Evolutionary conservation across 1,140 invertebrate genomes (phyloP), one percentile per base, ranked within the genome.

Genomic region (Scaptomyza pallida): DNA sequence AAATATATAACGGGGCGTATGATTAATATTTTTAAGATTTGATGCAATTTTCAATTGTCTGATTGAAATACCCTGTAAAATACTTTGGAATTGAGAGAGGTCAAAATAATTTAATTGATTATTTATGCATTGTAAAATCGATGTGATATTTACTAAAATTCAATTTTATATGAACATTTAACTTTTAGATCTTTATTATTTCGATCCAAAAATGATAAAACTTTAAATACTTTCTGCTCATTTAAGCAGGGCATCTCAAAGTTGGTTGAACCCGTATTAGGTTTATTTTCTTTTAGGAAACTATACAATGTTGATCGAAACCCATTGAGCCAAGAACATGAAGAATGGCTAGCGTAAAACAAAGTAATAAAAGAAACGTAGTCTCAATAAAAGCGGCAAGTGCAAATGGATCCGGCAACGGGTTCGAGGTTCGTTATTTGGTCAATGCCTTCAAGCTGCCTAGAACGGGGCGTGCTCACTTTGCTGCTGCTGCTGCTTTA

Each of bases 381-480:
- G 41, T 57, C 13, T 55, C 15, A 48, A 64, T 55, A 64, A 52
- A 43, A 19, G 17, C 15, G 56, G 41, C 69, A 78, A 78, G 75
- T 78, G 64, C 59, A 57, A 65, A 51, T 48, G 43, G 78, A 56
- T 71, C 45, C 41, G 41, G 54, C 57, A 62, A 75, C 41, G 44
- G 16, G 26, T 54, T 48, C 57, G 51, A 35, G 67, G 60, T 75
- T 81, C 81, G 70, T 86, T 86, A 81, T 63, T 80, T 86, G 81
- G 81, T 86, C 81, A 86, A 78, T 86, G 81, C 69, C 81, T 76
- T 76, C 16, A 17, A 37, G 44, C 55, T 55, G 79, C 50, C 67
- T 57, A 79, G 55, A 69, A 78, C 44, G 55, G 41, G 75, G 56
- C 55, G 64, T 56, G 51, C 35, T 41, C 35, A 26, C 19, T 21